Base-by-base conservation (phyloP, 2,888 invertebrate species). In the Drosophila peninsularis region DNA sequence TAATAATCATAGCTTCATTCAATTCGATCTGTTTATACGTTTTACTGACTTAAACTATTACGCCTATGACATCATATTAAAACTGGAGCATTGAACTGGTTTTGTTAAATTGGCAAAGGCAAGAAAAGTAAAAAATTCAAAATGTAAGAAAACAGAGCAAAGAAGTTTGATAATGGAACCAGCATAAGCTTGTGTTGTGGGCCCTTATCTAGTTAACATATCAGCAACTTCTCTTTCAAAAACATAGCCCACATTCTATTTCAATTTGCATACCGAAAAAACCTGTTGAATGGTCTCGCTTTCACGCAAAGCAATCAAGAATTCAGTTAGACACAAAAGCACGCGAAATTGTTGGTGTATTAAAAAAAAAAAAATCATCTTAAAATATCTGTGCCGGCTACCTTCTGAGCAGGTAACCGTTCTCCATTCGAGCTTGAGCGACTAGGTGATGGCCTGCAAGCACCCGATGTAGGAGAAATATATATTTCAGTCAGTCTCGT, bases 221-320 rank as follows among this genome's bases (percentile, higher is more conserved):
- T 14, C 41, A 39, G 13, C 2, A 13, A 7, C 9, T 44, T 19
- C 54, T 24, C 27, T 21, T 37, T 11, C 13, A 27, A 10, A 24
- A n/a, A 5, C 10, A 41, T 72, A 64, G 67, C 65, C 74, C 71
- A 71, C 11, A 81, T 81, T 68, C 50, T 68, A 50, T 30, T 24
- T 42, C 3, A 55, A 66, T 72, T 72, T 30, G 34, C 64, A 72
- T 64, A 55, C 34, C 32, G 1, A 21, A 60, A 62, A 64, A 73
- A 62, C 78, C 52, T n/a, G 67, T 73, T 67, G 21, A 24, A 24
- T 32, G 49, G 14, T 67, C 71, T 78, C 67, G 64, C 71, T 68
- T 71, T 78, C 60, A 62, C 55, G 60, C 50, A 52, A 36, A 62
- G 30, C 47, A 41, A 37, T 54, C 50, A 58, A 47, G 19, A 62